Evolutionary conservation across 2,888 invertebrate genomes (phyloP), one percentile per base, ranked within the genome.

Genomic region (Cheiracanthium punctorium): DNA sequence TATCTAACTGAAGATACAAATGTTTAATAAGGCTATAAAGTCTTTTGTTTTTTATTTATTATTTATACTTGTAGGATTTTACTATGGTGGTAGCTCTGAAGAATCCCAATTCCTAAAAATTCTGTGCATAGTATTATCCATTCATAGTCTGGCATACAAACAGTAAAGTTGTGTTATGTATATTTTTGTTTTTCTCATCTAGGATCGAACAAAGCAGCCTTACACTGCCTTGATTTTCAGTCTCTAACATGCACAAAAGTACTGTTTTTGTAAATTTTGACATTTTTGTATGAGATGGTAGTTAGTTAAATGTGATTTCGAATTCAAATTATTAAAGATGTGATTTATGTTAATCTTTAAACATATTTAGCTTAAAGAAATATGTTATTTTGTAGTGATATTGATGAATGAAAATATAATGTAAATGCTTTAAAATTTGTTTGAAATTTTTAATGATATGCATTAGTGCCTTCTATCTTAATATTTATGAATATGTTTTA

Each of bases 191-290:
- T 24, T 58, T 58, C 4, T 17, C 14, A 17, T 24, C n/a, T 12
- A 37, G 20, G 24, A 69, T 33, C 20, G 69, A 69, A 69, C 69
- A 69, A 69, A 69, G 69, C 69, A 69, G 69, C 69, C 69, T 69
- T 69, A 69, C 69, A 69, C 69, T 69, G 69, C 69, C 69, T 69
- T 69, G 69, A 33, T 33, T 33, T 69, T 5, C 58, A 58, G 58
- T 58, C 43, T 58, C 43, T 48, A 48, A 48, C 43, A 48, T 14
- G 43, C 58, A 58, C 58, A 58, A 58, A 58, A 4, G 17, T 58
- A 7, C 20, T 7, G 48, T 17, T 17, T 17, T 5, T 20, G 58
- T 7, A 58, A 58, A 4, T 58, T 24, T 58, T 58, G 24, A 58
- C 24, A 24, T 58, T 58, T 48, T 48, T 17, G 14, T 48, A 48